phyloP scores from a whole-genome alignment of 2,797 vertebrate genomes.

The Tadarida brasiliensis region DNA sequence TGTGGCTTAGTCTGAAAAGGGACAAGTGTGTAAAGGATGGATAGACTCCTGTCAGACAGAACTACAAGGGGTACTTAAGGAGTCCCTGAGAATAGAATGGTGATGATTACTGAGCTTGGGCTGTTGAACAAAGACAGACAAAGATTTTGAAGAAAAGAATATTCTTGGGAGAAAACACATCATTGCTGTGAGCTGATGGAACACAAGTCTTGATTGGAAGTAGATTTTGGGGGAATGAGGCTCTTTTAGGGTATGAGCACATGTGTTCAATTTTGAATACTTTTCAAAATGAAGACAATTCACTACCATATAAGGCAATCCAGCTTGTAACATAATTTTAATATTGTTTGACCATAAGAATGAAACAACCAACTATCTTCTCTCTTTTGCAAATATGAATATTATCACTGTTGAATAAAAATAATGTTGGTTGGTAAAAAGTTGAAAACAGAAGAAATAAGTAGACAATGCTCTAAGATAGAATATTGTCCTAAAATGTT shows the following conservation, averaged over 20 bases:
- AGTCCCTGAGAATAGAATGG: background rate
- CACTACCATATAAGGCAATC: background rate
- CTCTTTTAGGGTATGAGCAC: background rate
- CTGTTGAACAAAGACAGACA: slow-evolving; percentile 3
- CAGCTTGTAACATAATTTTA: background rate
- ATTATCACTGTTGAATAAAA: background rate
- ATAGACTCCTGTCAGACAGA: background rate
- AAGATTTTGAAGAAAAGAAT: background rate
- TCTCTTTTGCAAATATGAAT: background rate
- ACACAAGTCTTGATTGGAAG: background rate
- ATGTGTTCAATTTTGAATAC: background rate
- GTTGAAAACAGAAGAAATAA: background rate
- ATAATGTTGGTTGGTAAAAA: background rate
- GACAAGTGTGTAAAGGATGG: background rate
- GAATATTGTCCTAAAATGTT: background rate
- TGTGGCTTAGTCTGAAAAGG: background rate
- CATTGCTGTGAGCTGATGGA: background rate
- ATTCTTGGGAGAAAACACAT: background rate
- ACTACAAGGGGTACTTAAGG: background rate
- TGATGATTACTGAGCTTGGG: background rate
- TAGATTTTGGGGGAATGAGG: background rate
- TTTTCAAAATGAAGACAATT: background rate
- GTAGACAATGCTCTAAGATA: background rate
- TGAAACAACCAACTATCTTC: background rate
- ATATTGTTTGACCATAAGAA: background rate